Conservation (phyloP, 2,797 vertebrate genomes). For the Pristis pectinata region DNA sequence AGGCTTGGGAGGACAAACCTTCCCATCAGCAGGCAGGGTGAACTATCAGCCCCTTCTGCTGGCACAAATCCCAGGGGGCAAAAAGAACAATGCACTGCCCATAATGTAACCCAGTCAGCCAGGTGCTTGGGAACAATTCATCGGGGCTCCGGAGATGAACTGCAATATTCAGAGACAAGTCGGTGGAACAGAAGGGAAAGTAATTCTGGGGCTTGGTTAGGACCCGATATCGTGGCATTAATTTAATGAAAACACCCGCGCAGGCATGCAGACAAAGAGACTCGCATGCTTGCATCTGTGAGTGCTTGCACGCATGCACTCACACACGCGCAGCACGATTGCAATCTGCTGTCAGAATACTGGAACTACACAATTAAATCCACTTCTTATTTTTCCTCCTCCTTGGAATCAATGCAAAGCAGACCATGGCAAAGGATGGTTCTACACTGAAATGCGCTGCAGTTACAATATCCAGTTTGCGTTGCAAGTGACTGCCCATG, state of each 20-base stretch:
- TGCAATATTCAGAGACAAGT: background rate
- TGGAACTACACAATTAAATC: background rate
- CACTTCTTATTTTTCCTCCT: background rate
- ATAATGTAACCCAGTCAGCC: background rate
- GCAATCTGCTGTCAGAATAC: background rate
- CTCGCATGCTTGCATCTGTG: too few relatives aligned
- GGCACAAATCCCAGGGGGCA: background rate
- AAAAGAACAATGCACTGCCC: background rate
- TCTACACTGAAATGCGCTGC: background rate
- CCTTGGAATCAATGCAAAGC: background rate
- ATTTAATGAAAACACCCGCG: too few relatives aligned
- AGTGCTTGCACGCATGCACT: background rate
- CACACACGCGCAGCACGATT: background rate
- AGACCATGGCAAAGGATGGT: background rate
- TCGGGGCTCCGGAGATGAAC: background rate
- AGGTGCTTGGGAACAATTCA: background rate
- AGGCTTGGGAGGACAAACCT: background rate
- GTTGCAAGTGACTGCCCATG: too few relatives aligned
- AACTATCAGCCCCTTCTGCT: background rate
- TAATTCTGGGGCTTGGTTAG: background rate
- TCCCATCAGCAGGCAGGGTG: background rate
- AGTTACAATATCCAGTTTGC: background rate
- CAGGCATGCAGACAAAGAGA: too few relatives aligned
- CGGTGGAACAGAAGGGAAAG: background rate
- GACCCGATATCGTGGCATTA: background rate